A percentile compares a stretch with the other conserved stretches of the same genome.
Evolutionary conservation across 2,113 vertebrate genomes (phyloP).

Genomic region (Pelecanus crispus): DNA sequence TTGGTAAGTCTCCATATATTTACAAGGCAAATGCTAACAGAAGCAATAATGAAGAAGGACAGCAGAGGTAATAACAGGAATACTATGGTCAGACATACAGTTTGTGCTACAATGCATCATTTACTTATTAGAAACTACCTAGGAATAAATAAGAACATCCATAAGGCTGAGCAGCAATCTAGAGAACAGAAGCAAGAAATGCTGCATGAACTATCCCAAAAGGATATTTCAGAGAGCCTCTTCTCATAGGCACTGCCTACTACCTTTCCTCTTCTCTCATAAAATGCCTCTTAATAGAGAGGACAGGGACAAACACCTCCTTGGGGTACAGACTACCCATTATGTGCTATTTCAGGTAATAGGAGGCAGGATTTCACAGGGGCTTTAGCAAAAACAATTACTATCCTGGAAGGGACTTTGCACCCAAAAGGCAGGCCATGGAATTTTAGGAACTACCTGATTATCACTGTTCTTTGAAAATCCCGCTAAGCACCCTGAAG

Average conservation of each 20-base stretch:
- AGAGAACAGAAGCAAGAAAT: not conserved
- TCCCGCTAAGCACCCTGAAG: not conserved
- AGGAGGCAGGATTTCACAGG: not conserved
- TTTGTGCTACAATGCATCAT: not conserved
- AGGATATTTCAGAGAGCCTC: not conserved
- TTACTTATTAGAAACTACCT: not conserved
- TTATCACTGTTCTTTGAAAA: not conserved
- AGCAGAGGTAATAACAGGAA: not conserved
- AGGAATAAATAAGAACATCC: not conserved
- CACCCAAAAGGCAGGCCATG: not conserved
- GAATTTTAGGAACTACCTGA: not conserved
- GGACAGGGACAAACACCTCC: not conserved
- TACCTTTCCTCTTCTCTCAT: not conserved
- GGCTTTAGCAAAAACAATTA: not conserved
- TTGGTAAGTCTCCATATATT: not conserved
- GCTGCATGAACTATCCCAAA: not conserved
- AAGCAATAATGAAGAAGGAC: not conserved
- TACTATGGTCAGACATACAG: not conserved
- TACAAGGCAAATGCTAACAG: not conserved
- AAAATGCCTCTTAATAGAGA: not conserved
- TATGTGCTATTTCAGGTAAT: not conserved
- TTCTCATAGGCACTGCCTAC: not conserved
- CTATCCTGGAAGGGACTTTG: not conserved
- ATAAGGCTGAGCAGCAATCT: not conserved
- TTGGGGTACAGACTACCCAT: not conserved